Base-by-base conservation (phyloP, 2,797 vertebrate species). In the Hylomyscus alleni region DNA sequence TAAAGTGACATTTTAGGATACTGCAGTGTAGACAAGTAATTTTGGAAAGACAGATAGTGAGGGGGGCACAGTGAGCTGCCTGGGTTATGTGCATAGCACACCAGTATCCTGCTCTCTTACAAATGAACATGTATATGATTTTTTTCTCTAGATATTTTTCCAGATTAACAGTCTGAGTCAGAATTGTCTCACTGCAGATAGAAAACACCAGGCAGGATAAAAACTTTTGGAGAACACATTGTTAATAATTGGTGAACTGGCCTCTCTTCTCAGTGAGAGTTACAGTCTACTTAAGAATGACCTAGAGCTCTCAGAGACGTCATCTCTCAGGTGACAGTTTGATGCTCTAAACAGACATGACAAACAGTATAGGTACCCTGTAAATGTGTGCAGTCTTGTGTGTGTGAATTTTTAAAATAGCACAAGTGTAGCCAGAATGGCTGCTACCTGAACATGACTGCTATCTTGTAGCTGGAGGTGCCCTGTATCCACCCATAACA, bases 221-320 rank as follows among this genome's bases (percentile, higher is more conserved):
- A 85, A 26, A 29, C 0, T 87, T 88, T 93, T 82, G 29, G 34
- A 85, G 20, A 65, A 44, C 77, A 10, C 65, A 73, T 95, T 97
- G 34, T 60, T 97, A 90, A 72, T 69, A 60, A 22, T 1, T 24
- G 92, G 44, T 81, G 93, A 85, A 95, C 89, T 83, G 10, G 11
- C 60, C 85, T 95, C 95, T 92, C 60, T 90, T 96, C 95, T 84
- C 37, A 76, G 24, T 83, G 37, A 93, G 80, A 72, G 26, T 95
- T 87, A 50, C 1, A 56, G 78, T 84, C n/a, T 60, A 19, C 82
- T 89, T 72, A 90, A 89, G 87, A 94, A 85, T 78, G 75, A 78
- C 0, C 11, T 85, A 75, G 60, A 14, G 58, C n/a, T 96, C 91
- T 92, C 47, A 73, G 54, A 95, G 84, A 24, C 29, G 62, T 73